phyloP scores from a whole-genome alignment of 2,888 invertebrate species.

The Nipponacmea schrenckii region DNA sequence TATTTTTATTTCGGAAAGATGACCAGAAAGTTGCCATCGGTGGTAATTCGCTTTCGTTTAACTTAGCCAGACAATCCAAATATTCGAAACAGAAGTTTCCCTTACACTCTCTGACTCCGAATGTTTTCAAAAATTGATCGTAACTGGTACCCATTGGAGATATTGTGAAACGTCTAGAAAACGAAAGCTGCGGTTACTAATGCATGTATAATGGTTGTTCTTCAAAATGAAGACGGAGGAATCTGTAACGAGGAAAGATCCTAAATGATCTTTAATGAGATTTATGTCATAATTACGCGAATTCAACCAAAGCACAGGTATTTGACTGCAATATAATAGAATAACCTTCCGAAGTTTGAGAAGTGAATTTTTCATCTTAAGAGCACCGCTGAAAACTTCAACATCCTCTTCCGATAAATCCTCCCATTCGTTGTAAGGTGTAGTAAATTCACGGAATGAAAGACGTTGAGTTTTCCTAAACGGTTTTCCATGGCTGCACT shows the following conservation, averaged over 20 bases:
- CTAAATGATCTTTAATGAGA: constrained; percentile 10
- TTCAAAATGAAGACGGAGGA: not conserved
- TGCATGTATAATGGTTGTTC: constrained; percentile 9
- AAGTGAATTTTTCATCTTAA: not conserved
- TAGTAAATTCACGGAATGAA: not conserved
- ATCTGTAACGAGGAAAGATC: not conserved
- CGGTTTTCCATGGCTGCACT: not conserved
- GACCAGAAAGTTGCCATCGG: constrained; percentile 7
- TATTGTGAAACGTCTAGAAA: constrained; percentile 10
- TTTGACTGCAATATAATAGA: not conserved
- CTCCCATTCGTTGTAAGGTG: constrained; percentile 7
- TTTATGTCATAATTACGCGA: constrained; percentile 8
- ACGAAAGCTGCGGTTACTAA: not conserved
- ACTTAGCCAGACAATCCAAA: not conserved
- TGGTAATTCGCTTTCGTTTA: not conserved
- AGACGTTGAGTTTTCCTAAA: constrained; percentile 1
- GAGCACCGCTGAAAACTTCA: not conserved
- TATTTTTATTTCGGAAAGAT: constrained; percentile 5
- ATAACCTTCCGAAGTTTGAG: not conserved
- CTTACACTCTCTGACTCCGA: not conserved
- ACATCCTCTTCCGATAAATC: constrained; percentile 6
- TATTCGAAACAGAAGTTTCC: constrained; percentile 7
- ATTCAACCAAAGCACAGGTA: constrained; percentile 4
- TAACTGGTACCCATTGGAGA: too few relatives aligned
- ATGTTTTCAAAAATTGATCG: constrained; percentile 9